Conservation (phyloP, 2,797 vertebrate species). For the Pipistrellus pygmaeus region DNA sequence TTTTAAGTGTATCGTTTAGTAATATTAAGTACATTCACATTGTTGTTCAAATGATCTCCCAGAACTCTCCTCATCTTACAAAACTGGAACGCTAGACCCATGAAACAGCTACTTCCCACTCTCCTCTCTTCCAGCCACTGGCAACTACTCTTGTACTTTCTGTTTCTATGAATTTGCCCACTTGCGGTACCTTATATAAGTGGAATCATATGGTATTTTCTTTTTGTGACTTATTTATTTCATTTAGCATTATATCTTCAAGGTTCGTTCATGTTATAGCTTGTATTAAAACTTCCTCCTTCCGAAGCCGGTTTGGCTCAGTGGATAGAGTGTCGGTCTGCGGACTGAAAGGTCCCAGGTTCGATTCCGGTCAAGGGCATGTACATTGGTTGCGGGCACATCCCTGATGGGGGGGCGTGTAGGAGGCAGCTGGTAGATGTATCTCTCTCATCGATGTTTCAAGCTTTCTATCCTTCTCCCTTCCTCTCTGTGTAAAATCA, state of each 20-base stretch:
- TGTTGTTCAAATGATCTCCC: not conserved
- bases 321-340: too few relatives aligned
- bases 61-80: not conserved
- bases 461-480: too few relatives aligned
- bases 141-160: not conserved
- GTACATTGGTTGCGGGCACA: too few relatives aligned
- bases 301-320: too few relatives aligned
- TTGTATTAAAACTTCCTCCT: not conserved
- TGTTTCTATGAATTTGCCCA: not conserved
- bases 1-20: not conserved
- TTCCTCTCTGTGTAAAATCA: too few relatives aligned
- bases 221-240: conserved; percentile 32
- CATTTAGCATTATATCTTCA: not conserved
- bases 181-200: not conserved
- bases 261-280: not conserved
- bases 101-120: not conserved
- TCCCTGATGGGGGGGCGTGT: too few relatives aligned
- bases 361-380: too few relatives aligned
- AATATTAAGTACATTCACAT: not conserved
- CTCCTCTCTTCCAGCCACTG: not conserved
- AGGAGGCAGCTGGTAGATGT: too few relatives aligned
- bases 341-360: too few relatives aligned
- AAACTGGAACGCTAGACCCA: not conserved
- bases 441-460: too few relatives aligned
- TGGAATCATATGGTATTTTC: not conserved